Base-by-base conservation (phyloP, 2,113 vertebrate species). In the Heloderma charlesbogerti region DNA sequence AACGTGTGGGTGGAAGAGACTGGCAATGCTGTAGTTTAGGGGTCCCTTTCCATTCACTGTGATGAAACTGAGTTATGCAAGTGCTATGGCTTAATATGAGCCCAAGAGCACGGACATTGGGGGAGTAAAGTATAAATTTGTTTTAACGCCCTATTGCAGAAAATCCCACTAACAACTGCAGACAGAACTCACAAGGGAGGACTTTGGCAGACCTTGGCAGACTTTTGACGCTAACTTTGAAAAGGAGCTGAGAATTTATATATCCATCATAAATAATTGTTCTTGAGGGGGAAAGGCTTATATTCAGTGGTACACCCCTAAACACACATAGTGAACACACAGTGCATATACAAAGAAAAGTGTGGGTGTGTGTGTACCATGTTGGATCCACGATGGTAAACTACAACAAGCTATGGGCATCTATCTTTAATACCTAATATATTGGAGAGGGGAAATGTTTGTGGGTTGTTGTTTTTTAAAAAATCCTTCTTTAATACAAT, bases 61-160 rank as follows among this genome's bases (percentile, higher is more conserved):
- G 54, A 66, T 66, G 81, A 27, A 84, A 90, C 22, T 43, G 43
- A 20, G 72, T 86, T 78, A 40, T 78, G 60, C 82, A 85, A 85
- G 72, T 20, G 6, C 2, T 13, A 8, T n/a, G 51, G 22, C 51
- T 83, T 84, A 84, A n/a, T 16, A 57, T 57, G 88, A 43, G 81
- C 37, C 51, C 81, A 75, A 63, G 48, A 60, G 66, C 34, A 69
- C 45, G 18, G 3, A 12, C 29, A 51, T 45, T 27, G 37, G 43
- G 45, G 48, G 20, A 51, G 22, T 4, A 9, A 37, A 40, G 25
- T 45, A 37, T 51, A 40, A 48, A 66, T 66, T 78, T 37, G 45
- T 48, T 51, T 67, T 66, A 85, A 66, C 29, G 51, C 57, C 72
- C 54, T 66, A 20, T 75, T 75, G 40, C 43, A 63, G 29, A 71